phyloP scores from a whole-genome alignment of 2,113 vertebrate species.

The Equus quagga region DNA sequence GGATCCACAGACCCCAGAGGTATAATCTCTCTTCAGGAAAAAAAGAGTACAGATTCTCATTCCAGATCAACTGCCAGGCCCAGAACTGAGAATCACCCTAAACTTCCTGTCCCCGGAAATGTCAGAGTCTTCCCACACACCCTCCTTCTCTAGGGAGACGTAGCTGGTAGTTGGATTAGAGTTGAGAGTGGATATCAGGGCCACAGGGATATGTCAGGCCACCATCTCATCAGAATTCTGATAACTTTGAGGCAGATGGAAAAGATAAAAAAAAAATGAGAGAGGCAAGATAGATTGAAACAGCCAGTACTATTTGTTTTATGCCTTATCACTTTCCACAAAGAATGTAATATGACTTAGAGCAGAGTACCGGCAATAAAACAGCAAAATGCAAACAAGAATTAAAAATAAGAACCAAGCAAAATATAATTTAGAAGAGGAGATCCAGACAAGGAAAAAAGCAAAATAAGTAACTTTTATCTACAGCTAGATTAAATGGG shows the following conservation, averaged over 20 bases:
- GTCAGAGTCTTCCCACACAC: not conserved
- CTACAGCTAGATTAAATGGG: not conserved
- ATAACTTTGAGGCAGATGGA: not conserved
- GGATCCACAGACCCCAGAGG: not conserved
- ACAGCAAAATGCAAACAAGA: slow-evolving; percentile 47
- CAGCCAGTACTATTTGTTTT: not conserved
- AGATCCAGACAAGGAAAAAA: not conserved
- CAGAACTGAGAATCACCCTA: not conserved
- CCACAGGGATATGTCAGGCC: not conserved
- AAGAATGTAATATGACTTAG: slow-evolving; percentile 52
- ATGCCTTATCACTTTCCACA: slow-evolving; percentile 28
- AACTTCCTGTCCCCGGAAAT: not conserved
- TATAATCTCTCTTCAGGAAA: not conserved
- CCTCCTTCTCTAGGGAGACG: not conserved
- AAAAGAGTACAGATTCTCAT: not conserved
- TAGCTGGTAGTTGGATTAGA: not conserved
- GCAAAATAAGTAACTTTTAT: not conserved
- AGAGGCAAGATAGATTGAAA: not conserved
- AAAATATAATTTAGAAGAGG: slow-evolving; percentile 25
- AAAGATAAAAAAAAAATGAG: slow-evolving; percentile 4
- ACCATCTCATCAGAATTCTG: not conserved
- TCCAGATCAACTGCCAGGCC: not conserved
- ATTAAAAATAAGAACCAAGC: slow-evolving; percentile 13
- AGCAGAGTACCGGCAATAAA: not conserved
- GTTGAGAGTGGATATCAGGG: not conserved